These are phyloP conservation scores for Drosophila trapezifrons DNA, from an alignment of 1,140 invertebrate genomes.

Conservation along the genomic window DNA sequence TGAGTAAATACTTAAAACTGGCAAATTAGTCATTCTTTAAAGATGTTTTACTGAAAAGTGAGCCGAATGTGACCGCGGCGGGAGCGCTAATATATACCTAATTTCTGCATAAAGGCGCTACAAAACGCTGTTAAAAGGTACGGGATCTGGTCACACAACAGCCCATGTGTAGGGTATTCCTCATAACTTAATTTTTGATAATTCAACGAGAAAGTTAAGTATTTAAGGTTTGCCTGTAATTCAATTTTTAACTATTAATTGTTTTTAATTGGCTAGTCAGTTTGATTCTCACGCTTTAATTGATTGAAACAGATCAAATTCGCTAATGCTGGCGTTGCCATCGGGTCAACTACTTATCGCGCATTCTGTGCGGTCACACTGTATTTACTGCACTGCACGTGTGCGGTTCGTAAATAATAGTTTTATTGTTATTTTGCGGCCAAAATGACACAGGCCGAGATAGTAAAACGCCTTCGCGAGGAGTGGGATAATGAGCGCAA, in stretches of 20 bases:
- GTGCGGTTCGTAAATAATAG: conserved; percentile 24
- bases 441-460: conserved; percentile 31
- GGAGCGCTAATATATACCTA: conserved; percentile 29
- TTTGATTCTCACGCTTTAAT: not conserved
- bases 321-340: not conserved
- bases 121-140: not conserved
- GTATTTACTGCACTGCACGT: conserved; percentile 38
- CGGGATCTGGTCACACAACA: not conserved
- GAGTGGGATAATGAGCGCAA: conserved; percentile 31
- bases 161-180: not conserved
- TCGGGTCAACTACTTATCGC: not conserved
- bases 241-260: not conserved
- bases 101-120: not conserved
- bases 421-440: conserved; percentile 14
- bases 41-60: conserved; percentile 67
- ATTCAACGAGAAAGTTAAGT: not conserved
- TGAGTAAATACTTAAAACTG: conserved; percentile 77
- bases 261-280: not conserved
- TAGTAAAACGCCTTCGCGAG: conserved; percentile 34
- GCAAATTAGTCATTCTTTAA: conserved; percentile 78
- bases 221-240: not conserved
- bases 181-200: too few species aligned
- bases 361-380: conserved; percentile 9
- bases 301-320: too few species aligned
- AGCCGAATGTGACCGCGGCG: conserved; percentile 21